These are phyloP conservation scores for Lepidochrysops patricia DNA, from an alignment of 2,888 invertebrate genomes.

Conservation along the genomic window DNA sequence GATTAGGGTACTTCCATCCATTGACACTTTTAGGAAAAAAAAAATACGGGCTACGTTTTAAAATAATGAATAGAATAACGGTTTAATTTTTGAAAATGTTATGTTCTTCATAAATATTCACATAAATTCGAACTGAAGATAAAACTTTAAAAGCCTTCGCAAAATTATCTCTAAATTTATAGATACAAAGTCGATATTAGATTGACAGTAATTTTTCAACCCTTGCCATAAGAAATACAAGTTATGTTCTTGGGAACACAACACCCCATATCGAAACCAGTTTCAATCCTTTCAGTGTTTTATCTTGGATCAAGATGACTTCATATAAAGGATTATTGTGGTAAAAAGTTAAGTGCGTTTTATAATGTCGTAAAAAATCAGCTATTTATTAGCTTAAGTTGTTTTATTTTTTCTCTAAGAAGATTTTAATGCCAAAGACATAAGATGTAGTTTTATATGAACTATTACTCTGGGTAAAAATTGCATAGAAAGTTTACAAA, in stretches of 20 bases:
- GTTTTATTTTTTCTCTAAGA: too few relatives aligned
- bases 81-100: background rate
- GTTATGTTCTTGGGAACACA: constrained; percentile 57
- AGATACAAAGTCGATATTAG: constrained; percentile 23
- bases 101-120: background rate
- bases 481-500: too few relatives aligned
- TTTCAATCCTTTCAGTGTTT: background rate
- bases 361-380: background rate
- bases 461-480: too few relatives aligned
- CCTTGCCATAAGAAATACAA: constrained; percentile 38
- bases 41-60: too few relatives aligned
- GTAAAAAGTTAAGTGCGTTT: constrained; percentile 10
- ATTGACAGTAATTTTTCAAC: background rate
- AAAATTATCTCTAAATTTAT: background rate
- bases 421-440: too few relatives aligned
- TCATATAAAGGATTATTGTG: constrained; percentile 6
- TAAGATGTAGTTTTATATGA: too few relatives aligned
- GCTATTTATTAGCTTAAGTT: background rate
- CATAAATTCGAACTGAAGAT: background rate
- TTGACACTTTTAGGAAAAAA: too few relatives aligned
- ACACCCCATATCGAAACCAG: constrained; percentile 30
- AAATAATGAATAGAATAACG: background rate
- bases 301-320: background rate
- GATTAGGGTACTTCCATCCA: too few relatives aligned
- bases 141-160: background rate